Evolutionary conservation across 2,888 invertebrate genomes (phyloP).

Genomic region (Cantharis flavilabris): DNA sequence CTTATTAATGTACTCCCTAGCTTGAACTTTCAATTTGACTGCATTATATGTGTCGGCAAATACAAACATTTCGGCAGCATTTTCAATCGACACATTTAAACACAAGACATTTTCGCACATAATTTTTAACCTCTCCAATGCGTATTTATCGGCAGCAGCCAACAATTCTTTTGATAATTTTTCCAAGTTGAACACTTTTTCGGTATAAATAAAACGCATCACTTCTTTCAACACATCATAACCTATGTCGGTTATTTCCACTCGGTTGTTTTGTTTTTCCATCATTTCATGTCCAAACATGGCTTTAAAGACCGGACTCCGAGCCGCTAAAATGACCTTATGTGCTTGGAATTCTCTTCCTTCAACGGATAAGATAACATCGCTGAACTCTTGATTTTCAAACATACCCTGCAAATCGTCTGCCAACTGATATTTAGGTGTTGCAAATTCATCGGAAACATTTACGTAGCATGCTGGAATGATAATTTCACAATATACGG

Average conservation of each 20-base stretch:
- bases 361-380: conserved; percentile 92
- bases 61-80: conserved; percentile 95
- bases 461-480: conserved; percentile 99
- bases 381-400: conserved; percentile 96
- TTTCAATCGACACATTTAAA: conserved; percentile 92
- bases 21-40: conserved; percentile 97
- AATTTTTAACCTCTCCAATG: conserved; percentile 96
- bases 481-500: conserved; percentile 98
- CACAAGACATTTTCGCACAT: conserved; percentile 98
- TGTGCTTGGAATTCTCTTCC: conserved; percentile 93
- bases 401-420: conserved; percentile 95
- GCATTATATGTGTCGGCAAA: conserved; percentile 97
- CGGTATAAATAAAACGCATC: conserved; percentile 98
- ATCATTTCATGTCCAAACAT: conserved; percentile 99
- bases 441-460: conserved; percentile 97
- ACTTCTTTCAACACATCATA: conserved; percentile 97
- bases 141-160: conserved; percentile 97
- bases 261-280: conserved; percentile 94
- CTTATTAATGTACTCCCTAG: conserved; percentile 98
- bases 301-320: conserved; percentile 98
- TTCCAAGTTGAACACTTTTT: conserved; percentile 92
- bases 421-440: conserved; percentile 91
- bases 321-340: conserved; percentile 95
- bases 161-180: conserved; percentile 98
- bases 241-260: conserved; percentile 96